These are phyloP conservation scores for Otolemur garnettii DNA, from an alignment of 2,113 vertebrate species.

Conservation along the genomic window DNA sequence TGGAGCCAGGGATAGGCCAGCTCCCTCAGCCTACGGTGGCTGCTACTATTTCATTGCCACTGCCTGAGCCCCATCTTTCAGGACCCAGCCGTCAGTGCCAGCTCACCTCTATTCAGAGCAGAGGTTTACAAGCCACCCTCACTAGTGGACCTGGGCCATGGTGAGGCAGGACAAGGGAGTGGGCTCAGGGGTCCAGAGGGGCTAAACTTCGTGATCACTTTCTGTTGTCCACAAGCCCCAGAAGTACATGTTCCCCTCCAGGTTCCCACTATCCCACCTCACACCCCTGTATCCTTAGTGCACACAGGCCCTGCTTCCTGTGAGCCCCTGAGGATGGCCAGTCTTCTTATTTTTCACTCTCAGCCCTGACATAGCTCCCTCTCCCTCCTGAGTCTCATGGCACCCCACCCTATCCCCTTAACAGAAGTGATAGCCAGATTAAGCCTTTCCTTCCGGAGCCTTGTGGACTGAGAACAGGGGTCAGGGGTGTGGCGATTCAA, in stretches of 20 bases:
- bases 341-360: neutral
- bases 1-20: neutral
- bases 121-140: neutral
- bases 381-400: neutral
- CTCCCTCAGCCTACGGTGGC: neutral
- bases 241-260: neutral
- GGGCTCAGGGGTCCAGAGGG: neutral
- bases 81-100: neutral
- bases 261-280: neutral
- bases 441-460: neutral
- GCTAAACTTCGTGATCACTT: rapidly evolving
- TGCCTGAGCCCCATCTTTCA: neutral
- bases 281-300: neutral
- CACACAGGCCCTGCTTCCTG: neutral
- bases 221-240: neutral
- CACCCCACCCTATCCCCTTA: neutral
- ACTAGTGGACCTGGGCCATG: rapidly evolving
- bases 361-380: neutral
- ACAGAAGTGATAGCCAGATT: neutral
- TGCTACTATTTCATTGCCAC: neutral
- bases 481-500: neutral
- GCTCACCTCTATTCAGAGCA: neutral
- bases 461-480: neutral
- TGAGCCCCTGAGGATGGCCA: neutral
- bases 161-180: neutral